These are phyloP conservation scores for Desmodus rotundus DNA, from an alignment of 2,113 vertebrate genomes.

Conservation along the genomic window DNA sequence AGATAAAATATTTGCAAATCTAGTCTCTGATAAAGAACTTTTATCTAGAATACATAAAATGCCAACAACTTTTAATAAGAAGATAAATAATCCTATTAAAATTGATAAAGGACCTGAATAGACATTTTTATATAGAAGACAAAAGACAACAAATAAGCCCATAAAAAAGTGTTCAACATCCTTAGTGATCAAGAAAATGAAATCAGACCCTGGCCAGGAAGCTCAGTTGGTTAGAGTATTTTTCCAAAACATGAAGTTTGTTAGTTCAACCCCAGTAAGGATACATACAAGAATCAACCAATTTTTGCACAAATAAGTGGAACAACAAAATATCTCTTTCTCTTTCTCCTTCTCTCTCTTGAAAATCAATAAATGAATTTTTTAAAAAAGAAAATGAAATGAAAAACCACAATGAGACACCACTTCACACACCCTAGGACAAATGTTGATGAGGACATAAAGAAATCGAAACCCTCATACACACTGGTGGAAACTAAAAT, in stretches of 20 bases:
- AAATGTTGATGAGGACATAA: neutral
- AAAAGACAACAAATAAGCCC: neutral
- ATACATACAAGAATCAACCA: too few relatives aligned
- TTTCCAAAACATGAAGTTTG: too few relatives aligned
- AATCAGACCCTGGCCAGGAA: neutral
- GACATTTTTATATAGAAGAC: neutral
- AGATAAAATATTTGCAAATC: neutral
- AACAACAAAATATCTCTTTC: too few relatives aligned
- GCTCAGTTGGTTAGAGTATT: too few relatives aligned
- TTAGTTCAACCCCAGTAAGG: too few relatives aligned
- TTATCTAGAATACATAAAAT: neutral
- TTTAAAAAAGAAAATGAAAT: neutral
- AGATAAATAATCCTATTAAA: neutral
- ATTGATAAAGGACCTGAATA: neutral
- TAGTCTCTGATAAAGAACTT: neutral
- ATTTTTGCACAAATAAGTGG: too few relatives aligned
- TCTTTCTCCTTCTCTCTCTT: too few relatives aligned
- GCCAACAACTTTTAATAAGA: neutral
- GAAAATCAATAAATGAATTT: too few relatives aligned
- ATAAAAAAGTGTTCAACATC: neutral
- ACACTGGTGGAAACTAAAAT: neutral
- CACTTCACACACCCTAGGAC: neutral
- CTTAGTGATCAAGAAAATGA: neutral
- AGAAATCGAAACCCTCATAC: neutral
- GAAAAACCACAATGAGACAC: neutral